phyloP scores from a whole-genome alignment of 2,888 invertebrate species.

The Danaus chrysippus region DNA sequence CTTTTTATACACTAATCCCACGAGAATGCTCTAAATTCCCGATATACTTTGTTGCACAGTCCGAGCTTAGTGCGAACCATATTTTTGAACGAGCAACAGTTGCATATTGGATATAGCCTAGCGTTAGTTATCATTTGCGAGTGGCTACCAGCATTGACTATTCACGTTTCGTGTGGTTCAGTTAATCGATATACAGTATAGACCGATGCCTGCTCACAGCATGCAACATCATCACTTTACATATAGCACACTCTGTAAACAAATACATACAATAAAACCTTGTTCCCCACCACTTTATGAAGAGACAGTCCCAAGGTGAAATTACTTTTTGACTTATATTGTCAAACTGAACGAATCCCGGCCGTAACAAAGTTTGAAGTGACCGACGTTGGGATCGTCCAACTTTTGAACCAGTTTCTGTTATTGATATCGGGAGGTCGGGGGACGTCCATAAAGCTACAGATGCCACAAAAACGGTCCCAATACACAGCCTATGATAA shows the following conservation, averaged over 20 bases:
- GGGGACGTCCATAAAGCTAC: conserved; percentile 45
- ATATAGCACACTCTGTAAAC: conserved; percentile 36
- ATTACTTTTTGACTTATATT: conserved; percentile 68
- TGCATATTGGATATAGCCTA: conserved; percentile 59
- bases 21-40: conserved; percentile 66
- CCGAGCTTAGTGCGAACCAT: conserved; percentile 62
- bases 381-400: conserved; percentile 46
- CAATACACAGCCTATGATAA: conserved; percentile 49
- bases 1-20: conserved; percentile 70
- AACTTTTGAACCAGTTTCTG: conserved; percentile 56
- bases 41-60: conserved; percentile 69
- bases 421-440: conserved; percentile 61
- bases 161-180: conserved; percentile 28
- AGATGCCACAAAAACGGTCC: conserved; percentile 52
- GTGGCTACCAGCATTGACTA: conserved; percentile 31
- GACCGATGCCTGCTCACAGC: conserved; percentile 15
- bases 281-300: conserved; percentile 48
- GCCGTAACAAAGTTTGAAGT: conserved; percentile 59
- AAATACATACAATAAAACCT: conserved; percentile 50
- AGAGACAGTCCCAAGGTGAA: conserved; percentile 59
- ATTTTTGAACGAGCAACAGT: conserved; percentile 66
- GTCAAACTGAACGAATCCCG: conserved; percentile 55
- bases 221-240: conserved; percentile 31
- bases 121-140: conserved; percentile 65
- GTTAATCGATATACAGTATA: conserved; percentile 30